These are phyloP conservation scores for Drosophila mayaguana DNA, from an alignment of 2,888 invertebrate genomes.

Conservation along the genomic window DNA sequence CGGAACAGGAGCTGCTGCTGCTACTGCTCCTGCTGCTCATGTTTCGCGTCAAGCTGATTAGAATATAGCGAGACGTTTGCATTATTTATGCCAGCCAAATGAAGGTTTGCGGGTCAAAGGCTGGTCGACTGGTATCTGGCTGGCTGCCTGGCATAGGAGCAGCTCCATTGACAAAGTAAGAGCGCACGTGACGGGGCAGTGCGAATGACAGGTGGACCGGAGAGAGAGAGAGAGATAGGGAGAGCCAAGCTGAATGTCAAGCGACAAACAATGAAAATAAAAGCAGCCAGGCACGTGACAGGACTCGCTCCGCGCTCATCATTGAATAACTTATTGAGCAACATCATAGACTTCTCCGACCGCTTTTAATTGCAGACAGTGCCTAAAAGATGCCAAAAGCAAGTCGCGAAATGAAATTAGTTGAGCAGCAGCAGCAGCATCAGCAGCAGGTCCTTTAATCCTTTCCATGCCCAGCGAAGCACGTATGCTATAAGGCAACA, in stretches of 20 bases:
- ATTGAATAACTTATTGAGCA: conserved; percentile 69
- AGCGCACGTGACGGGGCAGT: conserved; percentile 67
- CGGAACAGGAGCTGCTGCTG: conserved; percentile 24
- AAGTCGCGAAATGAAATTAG: conserved; percentile 34
- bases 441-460: conserved; percentile 72
- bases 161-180: conserved; percentile 63
- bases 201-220: conserved; percentile 67
- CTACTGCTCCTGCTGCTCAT: conserved; percentile 40
- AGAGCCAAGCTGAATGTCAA: conserved; percentile 26
- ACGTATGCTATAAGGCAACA: conserved; percentile 80
- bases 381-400: conserved; percentile 19
- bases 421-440: conserved; percentile 11
- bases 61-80: conserved; percentile 69
- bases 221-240: background rate
- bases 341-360: background rate
- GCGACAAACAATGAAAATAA: conserved; percentile 73
- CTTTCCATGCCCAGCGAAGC: conserved; percentile 83
- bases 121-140: conserved; percentile 7
- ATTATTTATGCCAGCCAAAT: conserved; percentile 71
- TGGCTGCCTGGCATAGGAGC: conserved; percentile 1
- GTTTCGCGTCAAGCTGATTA: conserved; percentile 79
- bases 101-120: conserved; percentile 79
- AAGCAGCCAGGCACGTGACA: conserved; percentile 75
- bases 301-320: conserved; percentile 68
- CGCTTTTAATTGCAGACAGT: conserved; percentile 48